These are phyloP conservation scores for Lampropteryx suffumata DNA, from an alignment of 2,888 invertebrate species.

Conservation along the genomic window DNA sequence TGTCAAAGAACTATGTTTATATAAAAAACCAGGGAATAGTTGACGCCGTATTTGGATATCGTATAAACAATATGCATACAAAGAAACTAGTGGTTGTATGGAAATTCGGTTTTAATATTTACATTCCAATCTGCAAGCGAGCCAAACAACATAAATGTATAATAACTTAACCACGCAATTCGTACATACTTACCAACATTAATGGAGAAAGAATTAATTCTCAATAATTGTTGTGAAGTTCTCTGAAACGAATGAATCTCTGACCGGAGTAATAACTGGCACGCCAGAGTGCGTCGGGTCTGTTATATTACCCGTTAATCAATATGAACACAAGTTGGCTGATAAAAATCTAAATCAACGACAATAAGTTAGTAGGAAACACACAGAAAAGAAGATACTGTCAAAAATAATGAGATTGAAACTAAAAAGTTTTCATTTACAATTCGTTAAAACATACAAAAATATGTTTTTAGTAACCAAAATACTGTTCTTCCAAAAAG, in stretches of 20 bases:
- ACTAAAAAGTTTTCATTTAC: no score
- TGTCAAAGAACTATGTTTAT: constrained; percentile 10
- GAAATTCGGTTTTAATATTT: constrained; percentile 26
- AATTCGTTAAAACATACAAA: no score
- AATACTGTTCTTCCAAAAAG: constrained; percentile 19
- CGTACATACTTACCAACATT: constrained; percentile 31
- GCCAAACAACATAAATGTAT: constrained; percentile 57
- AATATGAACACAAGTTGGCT: no score
- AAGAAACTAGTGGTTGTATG: constrained; percentile 21
- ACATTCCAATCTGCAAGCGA: constrained; percentile 33
- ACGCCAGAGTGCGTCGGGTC: constrained; percentile 1
- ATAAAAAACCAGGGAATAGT: constrained; percentile 20
- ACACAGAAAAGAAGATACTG: no score
- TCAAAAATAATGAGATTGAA: no score
- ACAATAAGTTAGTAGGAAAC: no score
- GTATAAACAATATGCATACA: constrained; percentile 21
- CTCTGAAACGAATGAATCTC: constrained; percentile 41
- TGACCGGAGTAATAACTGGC: constrained; percentile 34
- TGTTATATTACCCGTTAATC: no score
- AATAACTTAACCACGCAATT: constrained; percentile 71
- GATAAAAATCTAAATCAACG: no score
- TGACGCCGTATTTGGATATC: constrained; percentile 14
- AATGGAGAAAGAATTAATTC: constrained; percentile 62
- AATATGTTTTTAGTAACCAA: no score
- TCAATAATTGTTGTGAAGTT: constrained; percentile 56